phyloP scores from a whole-genome alignment of 2,797 vertebrate genomes.

The Halcyon leucocephala region DNA sequence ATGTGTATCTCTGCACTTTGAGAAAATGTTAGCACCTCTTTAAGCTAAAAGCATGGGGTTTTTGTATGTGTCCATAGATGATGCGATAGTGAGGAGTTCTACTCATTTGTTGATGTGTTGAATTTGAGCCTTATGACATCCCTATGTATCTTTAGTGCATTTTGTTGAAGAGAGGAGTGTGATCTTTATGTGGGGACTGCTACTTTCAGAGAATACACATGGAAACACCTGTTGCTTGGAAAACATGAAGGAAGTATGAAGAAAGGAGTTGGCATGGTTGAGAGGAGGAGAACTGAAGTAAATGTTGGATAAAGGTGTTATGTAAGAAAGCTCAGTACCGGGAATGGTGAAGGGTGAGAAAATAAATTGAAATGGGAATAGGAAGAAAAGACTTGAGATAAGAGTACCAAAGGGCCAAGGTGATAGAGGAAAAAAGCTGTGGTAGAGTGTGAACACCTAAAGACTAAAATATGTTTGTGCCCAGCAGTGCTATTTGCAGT shows the following conservation, averaged over 20 bases:
- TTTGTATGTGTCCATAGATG: background rate
- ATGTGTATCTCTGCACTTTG: background rate
- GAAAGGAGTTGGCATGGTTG: background rate
- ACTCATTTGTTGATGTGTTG: background rate
- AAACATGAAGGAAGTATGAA: background rate
- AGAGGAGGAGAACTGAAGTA: background rate
- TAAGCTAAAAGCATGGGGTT: background rate
- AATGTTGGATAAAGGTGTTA: background rate
- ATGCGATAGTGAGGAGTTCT: background rate
- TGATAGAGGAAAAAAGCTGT: background rate
- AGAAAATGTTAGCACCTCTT: no score
- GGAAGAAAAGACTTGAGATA: background rate
- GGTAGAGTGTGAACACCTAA: no score
- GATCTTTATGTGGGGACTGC: fast-evolving
- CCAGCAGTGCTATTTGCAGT: background rate
- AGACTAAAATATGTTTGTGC: background rate
- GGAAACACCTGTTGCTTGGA: background rate
- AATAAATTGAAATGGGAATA: background rate
- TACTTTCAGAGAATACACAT: background rate
- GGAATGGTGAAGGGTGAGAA: background rate
- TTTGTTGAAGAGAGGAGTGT: background rate
- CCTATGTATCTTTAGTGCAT: background rate
- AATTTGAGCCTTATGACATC: background rate
- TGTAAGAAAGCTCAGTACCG: background rate
- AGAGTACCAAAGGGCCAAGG: background rate